Conservation (phyloP, 1,140 invertebrate species). For the Andricus grossulariae region DNA sequence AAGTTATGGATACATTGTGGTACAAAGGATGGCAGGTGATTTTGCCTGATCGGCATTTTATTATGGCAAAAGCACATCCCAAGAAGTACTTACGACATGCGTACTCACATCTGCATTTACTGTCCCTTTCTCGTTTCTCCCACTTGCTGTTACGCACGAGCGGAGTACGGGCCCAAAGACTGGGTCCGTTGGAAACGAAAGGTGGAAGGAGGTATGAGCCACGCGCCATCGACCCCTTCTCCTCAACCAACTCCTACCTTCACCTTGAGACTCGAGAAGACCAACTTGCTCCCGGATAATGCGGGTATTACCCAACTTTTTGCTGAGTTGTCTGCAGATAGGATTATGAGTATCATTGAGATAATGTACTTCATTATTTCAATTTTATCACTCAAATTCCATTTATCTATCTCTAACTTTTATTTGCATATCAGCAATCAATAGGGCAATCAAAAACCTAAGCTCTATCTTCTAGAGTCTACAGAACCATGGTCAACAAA, state of each 20-base stretch:
- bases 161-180: conserved; percentile 16
- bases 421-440: too few relatives aligned
- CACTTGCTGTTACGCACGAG: background rate
- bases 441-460: too few relatives aligned
- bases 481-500: too few relatives aligned
- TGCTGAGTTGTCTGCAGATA: background rate
- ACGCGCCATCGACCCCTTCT: conserved; percentile 54
- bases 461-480: too few relatives aligned
- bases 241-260: conserved; percentile 31
- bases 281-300: conserved; percentile 1
- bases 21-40: conserved; percentile 32
- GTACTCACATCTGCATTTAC: conserved; percentile 16
- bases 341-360: too few relatives aligned
- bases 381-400: too few relatives aligned
- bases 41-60: conserved; percentile 17
- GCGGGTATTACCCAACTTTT: conserved; percentile 6
- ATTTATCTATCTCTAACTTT: too few relatives aligned
- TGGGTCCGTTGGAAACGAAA: conserved; percentile 27
- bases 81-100: conserved; percentile 28
- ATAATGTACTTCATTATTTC: too few relatives aligned
- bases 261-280: conserved; percentile 23
- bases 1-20: background rate
- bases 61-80: conserved; percentile 32
- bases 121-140: conserved; percentile 32
- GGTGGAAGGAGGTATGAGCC: conserved; percentile 40